Percentiles rank a stretch among this genome's conserved stretches.
phyloP scores from a whole-genome alignment of 2,113 vertebrate species.

The Corythornis cristatus region DNA sequence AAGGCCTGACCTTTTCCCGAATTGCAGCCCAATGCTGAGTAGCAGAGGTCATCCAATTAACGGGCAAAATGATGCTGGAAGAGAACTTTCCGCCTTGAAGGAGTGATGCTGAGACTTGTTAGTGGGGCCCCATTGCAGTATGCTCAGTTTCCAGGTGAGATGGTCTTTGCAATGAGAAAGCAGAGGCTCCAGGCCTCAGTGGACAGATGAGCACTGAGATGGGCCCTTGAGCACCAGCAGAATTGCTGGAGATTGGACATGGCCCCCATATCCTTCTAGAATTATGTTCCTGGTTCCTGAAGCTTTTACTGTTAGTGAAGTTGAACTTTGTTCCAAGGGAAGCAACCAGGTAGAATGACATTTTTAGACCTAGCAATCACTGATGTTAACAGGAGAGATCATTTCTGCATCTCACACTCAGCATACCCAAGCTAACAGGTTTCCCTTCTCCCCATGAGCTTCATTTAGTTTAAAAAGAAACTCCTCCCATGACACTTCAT shows the following conservation, averaged over 20 bases:
- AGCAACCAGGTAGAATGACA: fast-evolving
- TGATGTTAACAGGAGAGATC: background rate
- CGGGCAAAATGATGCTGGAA: background rate
- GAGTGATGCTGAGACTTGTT: background rate
- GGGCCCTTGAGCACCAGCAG: background rate
- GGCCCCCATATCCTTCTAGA: background rate
- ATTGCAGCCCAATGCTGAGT: background rate
- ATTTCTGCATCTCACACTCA: background rate
- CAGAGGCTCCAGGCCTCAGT: fast-evolving
- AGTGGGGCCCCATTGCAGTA: fast-evolving
- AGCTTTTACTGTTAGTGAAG: background rate
- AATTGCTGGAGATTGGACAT: background rate
- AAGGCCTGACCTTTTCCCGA: constrained; percentile 49
- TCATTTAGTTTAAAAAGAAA: background rate
- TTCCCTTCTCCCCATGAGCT: background rate
- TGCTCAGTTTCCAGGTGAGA: fast-evolving
- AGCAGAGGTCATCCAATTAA: constrained; percentile 52
- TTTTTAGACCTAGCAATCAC: background rate
- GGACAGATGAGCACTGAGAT: background rate
- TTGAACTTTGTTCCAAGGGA: background rate
- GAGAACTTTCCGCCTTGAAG: background rate
- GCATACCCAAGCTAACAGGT: background rate
- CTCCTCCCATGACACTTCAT: background rate
- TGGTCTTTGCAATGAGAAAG: fast-evolving
- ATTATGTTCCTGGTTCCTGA: background rate